Evolutionary conservation across 2,888 invertebrate genomes (phyloP).

Genomic region (Eupithecia insigniata): DNA sequence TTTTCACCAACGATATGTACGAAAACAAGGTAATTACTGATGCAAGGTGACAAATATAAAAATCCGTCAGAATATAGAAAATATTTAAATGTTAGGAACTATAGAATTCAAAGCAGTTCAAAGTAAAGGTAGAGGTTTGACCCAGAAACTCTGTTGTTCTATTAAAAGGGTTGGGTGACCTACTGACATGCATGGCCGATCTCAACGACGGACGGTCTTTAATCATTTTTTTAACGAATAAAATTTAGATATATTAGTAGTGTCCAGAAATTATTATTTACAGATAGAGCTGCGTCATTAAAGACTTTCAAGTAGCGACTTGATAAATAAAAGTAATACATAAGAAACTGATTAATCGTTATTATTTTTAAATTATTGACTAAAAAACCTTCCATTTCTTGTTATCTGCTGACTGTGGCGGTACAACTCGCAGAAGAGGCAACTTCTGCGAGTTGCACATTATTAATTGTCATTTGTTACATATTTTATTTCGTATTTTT

Average conservation of each 20-base stretch:
- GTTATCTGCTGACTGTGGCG: neutral
- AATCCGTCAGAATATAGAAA: neutral
- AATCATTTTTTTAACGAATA: neutral
- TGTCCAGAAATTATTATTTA: neutral
- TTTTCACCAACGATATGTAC: no score
- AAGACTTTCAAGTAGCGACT: neutral
- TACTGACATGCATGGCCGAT: slow-evolving; percentile 19
- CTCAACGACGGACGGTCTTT: neutral
- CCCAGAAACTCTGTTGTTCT: slow-evolving; percentile 14
- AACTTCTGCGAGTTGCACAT: no score
- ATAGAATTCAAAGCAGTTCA: neutral
- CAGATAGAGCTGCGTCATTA: neutral
- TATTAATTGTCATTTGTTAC: neutral
- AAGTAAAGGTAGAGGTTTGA: slow-evolving; percentile 1
- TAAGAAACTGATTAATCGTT: no score
- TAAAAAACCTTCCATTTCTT: neutral
- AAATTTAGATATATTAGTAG: neutral
- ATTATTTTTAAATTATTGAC: neutral
- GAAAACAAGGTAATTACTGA: neutral
- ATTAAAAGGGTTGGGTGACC: slow-evolving; percentile 28
- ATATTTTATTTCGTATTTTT: neutral
- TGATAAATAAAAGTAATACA: neutral
- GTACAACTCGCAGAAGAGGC: no score
- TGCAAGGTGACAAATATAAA: neutral
- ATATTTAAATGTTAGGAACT: neutral